Evolutionary conservation across 2,888 invertebrate genomes (phyloP).

Genomic region (Cerastis rubricosa): DNA sequence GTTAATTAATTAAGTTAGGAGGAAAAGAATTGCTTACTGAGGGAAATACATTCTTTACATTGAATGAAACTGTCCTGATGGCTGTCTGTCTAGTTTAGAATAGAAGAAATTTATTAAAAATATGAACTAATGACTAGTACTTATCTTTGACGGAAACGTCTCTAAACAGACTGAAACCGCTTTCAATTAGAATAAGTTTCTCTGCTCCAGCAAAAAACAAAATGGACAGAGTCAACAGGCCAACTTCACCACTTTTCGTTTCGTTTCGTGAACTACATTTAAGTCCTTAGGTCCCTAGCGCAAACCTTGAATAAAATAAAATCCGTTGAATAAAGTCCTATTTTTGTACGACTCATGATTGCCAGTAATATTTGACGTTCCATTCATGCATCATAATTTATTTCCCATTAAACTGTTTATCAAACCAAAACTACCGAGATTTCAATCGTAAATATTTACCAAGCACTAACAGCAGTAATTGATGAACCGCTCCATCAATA

Average conservation of each 20-base stretch:
- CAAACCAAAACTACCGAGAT: slow-evolving; percentile 1
- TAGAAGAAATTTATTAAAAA: not conserved
- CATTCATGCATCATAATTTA: not conserved
- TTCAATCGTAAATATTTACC: slow-evolving; percentile 24
- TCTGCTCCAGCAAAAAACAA: too few species aligned
- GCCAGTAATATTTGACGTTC: not conserved
- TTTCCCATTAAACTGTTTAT: slow-evolving; percentile 1
- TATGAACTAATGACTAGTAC: not conserved
- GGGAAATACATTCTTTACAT: slow-evolving; percentile 57
- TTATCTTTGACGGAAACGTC: not conserved
- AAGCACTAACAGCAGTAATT: slow-evolving; percentile 27
- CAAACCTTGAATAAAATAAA: not conserved
- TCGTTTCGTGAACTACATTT: too few species aligned
- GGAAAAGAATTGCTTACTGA: slow-evolving; percentile 62
- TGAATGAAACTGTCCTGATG: slow-evolving; percentile 38
- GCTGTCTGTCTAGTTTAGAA: not conserved
- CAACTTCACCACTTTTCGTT: too few species aligned
- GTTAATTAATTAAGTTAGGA: slow-evolving; percentile 74
- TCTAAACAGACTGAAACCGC: not conserved
- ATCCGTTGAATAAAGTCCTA: not conserved
- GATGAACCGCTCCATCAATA: slow-evolving; percentile 4
- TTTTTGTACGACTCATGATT: not conserved
- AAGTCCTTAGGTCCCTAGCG: too few species aligned
- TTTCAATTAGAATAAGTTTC: too few species aligned
- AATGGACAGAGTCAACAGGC: too few species aligned